phyloP scores from a whole-genome alignment of 53 echinoderm and acorn worm species.

The Patiria pectinifera region DNA sequence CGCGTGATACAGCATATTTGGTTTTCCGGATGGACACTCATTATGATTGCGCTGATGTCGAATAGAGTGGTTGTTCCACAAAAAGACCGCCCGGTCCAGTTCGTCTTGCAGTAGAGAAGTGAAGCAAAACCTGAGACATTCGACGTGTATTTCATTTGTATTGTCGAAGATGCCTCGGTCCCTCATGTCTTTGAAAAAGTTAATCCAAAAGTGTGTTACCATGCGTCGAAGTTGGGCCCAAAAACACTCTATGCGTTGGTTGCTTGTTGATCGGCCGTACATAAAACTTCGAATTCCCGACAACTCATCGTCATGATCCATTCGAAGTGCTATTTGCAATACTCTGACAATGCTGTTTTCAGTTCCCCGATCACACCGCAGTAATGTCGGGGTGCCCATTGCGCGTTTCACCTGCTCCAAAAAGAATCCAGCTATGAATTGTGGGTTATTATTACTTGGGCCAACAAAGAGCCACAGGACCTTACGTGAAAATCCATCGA shows the following conservation, averaged over 20 bases:
- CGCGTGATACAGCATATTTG: slow-evolving; percentile 63
- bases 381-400: slow-evolving; percentile 64
- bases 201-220: slow-evolving; percentile 62
- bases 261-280: slow-evolving; percentile 72
- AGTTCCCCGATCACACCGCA: slow-evolving; percentile 79
- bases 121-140: slow-evolving; percentile 67
- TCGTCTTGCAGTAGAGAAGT: slow-evolving; percentile 59
- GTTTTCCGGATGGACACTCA: slow-evolving; percentile 64
- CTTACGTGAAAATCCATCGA: slow-evolving; percentile 80
- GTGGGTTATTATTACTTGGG: slow-evolving; percentile 72
- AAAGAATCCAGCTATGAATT: slow-evolving; percentile 43
- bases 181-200: slow-evolving; percentile 72
- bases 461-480: slow-evolving; percentile 74
- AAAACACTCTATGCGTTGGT: slow-evolving; percentile 77
- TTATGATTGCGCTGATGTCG: slow-evolving; percentile 47
- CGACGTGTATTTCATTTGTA: slow-evolving; percentile 49
- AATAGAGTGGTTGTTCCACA: slow-evolving; percentile 76
- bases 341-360: slow-evolving; percentile 66
- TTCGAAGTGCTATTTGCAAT: slow-evolving; percentile 66
- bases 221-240: slow-evolving; percentile 69
- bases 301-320: slow-evolving; percentile 71
- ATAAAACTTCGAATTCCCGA: slow-evolving; percentile 62
- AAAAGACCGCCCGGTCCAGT: slow-evolving; percentile 7
- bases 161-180: slow-evolving; percentile 69
- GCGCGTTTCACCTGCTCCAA: slow-evolving; percentile 29